Base-by-base conservation (phyloP, 2,113 vertebrate species). In the Mormyrus iriodes region DNA sequence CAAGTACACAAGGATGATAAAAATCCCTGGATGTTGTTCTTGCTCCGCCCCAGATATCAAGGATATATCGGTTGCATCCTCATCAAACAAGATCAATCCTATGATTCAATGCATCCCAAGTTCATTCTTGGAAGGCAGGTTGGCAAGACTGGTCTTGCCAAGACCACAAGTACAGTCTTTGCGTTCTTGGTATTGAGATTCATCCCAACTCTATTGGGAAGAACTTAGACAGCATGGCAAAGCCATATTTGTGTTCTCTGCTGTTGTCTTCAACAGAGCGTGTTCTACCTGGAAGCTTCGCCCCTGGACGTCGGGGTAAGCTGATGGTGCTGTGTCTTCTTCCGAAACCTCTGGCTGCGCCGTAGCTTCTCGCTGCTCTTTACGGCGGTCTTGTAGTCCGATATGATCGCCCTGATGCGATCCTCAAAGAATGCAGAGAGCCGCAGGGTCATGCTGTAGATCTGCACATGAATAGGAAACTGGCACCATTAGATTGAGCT, bases 361-460 rank as follows among this genome's bases (percentile, higher is more conserved):
- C 96, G 93, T 15, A 98, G 95, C 92, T 96, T 96, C 79, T 97
- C 95, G 10, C 94, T 97, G 92, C 97, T 96, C 91, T 98, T 99
- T 87, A 98, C 93, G n/a, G 97, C 96, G 5, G 96, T 97, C 95
- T 96, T 98, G 94, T 97, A 98, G 90, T 99, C 97, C 0, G 96
- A 98, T 92, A 97, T 95, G 91, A 99, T 97, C 91, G 95, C 96
- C 91, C 97, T 94, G 93, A 99, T 98, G 91, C 96, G 96, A 93
- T 98, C 97, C 93, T 99, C 98, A 89, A 99, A 98, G 89, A 98
- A 96, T 4, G 98, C 98, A 83, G 98, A 98, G 48, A 99, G 93
- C 39, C 98, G 97, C 95, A 99, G 92, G 9, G 97, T 98, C 98
- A 99, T 99, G n/a, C 97, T 99, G 87, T 99, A 99, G 94, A 99